Evolutionary conservation across 2,113 vertebrate genomes (phyloP).

Genomic region (Takifugu flavidus): DNA sequence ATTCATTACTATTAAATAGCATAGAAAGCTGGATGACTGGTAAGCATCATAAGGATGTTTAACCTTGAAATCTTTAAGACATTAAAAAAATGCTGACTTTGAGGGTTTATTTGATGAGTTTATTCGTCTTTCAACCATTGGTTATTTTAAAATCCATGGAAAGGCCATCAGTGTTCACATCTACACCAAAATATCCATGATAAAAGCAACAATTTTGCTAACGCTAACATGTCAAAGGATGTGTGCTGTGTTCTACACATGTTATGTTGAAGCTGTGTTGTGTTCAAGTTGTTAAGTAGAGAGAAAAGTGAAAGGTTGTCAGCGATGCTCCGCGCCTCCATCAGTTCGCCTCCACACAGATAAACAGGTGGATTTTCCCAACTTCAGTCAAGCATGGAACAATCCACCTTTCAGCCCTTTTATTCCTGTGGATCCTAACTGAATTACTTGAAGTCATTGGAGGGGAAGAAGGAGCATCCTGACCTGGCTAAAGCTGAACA

Average conservation of each 20-base stretch:
- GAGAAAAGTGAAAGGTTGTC: constrained; percentile 31
- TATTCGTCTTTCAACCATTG: no score
- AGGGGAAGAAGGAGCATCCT: constrained; percentile 29
- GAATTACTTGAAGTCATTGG: constrained; percentile 61
- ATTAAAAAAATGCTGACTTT: not conserved
- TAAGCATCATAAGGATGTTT: not conserved
- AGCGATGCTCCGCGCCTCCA: constrained; percentile 42
- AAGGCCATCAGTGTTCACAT: no score
- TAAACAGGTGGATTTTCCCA: constrained; percentile 34
- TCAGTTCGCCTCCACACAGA: constrained; percentile 45
- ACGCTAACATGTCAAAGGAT: no score
- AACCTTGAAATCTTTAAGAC: not conserved
- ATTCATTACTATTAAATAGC: not conserved
- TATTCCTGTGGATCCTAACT: constrained; percentile 74
- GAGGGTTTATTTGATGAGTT: no score
- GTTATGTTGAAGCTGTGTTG: not conserved
- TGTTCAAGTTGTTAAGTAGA: constrained; percentile 13
- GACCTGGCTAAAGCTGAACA: constrained; percentile 44
- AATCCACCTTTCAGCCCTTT: constrained; percentile 59
- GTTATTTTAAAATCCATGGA: no score
- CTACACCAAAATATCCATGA: no score
- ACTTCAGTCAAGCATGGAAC: constrained; percentile 55
- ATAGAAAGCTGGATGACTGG: not conserved
- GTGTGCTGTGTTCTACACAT: no score
- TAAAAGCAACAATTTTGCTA: no score